Evolutionary conservation across 2,888 invertebrate species (phyloP), one percentile per base, ranked within the genome.

Genomic region (Tinea semifulvella): DNA sequence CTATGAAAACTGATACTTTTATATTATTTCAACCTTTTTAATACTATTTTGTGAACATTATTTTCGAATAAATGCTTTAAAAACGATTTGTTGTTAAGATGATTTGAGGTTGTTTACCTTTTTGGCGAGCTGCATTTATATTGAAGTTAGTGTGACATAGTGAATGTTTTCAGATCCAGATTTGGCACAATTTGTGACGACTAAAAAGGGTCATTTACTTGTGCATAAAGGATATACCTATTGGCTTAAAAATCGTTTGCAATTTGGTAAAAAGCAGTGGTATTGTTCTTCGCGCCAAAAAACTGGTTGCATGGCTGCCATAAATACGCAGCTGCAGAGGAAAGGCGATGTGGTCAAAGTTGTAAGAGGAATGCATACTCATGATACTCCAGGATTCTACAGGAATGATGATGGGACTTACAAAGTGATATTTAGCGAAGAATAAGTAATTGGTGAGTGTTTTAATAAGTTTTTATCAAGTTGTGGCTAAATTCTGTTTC

Each of bases 261-360:
- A 72, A 53, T 79, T 74, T 56, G 79, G 77, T 2, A 71, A 77
- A 1, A 77, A 79, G 48, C 79, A 79, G 55, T 77, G 79, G 77
- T 69, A 68, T 44, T 79, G 79, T 46, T 76, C 77, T 1, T 79
- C 63, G 49, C 60, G 74, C 19, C 79, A 76, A 54, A 77, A 73
- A 61, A 79, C 79, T 55, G 79, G 79, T 56, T 79, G 79, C 58
- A 77, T 79, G 56, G 76, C 75, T 5, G 59, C 71, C 43, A 79
- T 79, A 51, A 79, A 79, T 52, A 77, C 79, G 73, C 76, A 77
- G 55, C 63, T 68, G 0, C 67, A 46, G 8, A 36, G 25, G 17
- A 35, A 19, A 11, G 46, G 46, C 14, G 46, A 63, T 48, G 76
- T 79, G 18, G 73, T 79, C 10, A 70, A 79, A 54, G 75, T 77